Conservation (phyloP, 2,797 vertebrate species). For the Merluccius polli region DNA sequence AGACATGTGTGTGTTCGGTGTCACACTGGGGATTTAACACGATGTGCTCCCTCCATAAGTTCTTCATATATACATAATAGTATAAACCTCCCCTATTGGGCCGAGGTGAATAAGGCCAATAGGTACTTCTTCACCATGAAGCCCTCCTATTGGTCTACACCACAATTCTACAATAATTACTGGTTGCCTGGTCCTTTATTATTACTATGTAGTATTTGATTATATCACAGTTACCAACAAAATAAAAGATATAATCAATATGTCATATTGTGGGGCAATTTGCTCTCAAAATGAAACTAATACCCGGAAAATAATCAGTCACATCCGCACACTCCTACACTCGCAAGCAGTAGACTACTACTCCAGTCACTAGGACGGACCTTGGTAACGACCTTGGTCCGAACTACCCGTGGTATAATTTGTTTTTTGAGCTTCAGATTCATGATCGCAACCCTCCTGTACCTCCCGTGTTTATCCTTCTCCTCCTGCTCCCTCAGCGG, state of each 20-base stretch:
- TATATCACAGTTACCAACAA: not conserved
- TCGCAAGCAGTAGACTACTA: too few relatives aligned
- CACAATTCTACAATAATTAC: not conserved
- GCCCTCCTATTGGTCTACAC: not conserved
- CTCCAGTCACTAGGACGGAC: too few relatives aligned
- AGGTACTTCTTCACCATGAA: not conserved
- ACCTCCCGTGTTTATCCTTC: not conserved
- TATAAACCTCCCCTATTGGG: not conserved
- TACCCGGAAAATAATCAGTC: too few relatives aligned
- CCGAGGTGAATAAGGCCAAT: not conserved
- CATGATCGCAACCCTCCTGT: not conserved
- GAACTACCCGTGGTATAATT: not conserved
- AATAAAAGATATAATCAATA: not conserved
- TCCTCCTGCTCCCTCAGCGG: constrained; percentile 69
- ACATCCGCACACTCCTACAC: too few relatives aligned
- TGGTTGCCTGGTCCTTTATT: not conserved
- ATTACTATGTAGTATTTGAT: not conserved
- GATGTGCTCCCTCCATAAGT: too few relatives aligned
- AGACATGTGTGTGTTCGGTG: not conserved
- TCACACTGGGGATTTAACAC: too few relatives aligned
- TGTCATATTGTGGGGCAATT: not conserved
- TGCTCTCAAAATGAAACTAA: not conserved
- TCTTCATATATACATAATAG: not conserved
- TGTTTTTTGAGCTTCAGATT: not conserved
- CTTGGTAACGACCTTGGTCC: not conserved